Conservation (phyloP, 2,113 vertebrate genomes). For the Ariopsis seemanni region DNA sequence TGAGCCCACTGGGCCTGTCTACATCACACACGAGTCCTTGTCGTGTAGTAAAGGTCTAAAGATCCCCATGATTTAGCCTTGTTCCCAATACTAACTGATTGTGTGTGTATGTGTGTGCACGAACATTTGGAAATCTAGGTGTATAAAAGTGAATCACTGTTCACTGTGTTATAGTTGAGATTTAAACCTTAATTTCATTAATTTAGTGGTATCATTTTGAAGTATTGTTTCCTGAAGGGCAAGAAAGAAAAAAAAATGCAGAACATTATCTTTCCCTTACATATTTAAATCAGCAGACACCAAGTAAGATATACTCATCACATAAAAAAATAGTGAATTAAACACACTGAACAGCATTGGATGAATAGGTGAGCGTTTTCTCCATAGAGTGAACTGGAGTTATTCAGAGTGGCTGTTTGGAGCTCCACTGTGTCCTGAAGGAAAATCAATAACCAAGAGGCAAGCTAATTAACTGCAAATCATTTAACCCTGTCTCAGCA, state of each 20-base stretch:
- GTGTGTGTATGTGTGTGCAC: conserved; percentile 19
- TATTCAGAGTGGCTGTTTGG: conserved; percentile 45
- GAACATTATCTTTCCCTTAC: not conserved
- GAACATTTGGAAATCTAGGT: not conserved
- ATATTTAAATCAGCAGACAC: conserved; percentile 4
- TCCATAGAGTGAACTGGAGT: conserved; percentile 32
- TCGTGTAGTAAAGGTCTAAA: conserved; percentile 33
- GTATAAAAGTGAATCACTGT: not conserved
- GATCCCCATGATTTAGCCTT: conserved; percentile 25
- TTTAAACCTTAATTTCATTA: not conserved
- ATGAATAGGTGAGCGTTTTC: not conserved
- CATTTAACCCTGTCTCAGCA: conserved; percentile 61
- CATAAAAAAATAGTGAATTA: not conserved
- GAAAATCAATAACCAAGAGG: conserved; percentile 67
- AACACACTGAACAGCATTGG: not conserved
- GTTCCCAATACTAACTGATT: conserved; percentile 23
- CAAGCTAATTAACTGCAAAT: conserved; percentile 68
- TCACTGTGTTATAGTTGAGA: not conserved
- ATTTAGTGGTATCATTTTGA: not conserved
- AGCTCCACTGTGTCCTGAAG: conserved; percentile 56
- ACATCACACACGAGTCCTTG: conserved; percentile 49
- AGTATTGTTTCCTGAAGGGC: not conserved
- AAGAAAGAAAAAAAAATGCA: not conserved
- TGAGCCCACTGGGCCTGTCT: conserved; percentile 47
- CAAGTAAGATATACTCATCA: not conserved